Evolutionary conservation across 2,888 invertebrate species (phyloP).

Genomic region (Leptopterna dolabrata): DNA sequence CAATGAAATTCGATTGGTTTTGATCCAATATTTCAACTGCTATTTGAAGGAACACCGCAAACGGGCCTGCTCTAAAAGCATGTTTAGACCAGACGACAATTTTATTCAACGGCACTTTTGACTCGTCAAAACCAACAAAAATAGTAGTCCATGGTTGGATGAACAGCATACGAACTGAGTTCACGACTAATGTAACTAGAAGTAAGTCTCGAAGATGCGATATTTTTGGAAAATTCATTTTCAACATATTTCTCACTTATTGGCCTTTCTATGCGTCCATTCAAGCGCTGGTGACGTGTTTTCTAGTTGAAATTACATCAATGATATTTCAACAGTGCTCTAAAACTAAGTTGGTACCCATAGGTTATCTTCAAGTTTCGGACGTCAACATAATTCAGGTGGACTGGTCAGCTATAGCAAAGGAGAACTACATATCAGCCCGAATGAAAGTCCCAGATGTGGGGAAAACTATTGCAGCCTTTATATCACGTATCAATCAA

Average conservation of each 20-base stretch:
- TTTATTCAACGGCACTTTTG: background rate
- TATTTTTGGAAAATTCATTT: too few species aligned
- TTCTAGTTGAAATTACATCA: too few species aligned
- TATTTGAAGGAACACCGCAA: background rate
- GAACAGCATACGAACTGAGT: background rate
- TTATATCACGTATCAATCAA: background rate
- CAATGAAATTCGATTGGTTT: too few species aligned
- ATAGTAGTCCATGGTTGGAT: background rate
- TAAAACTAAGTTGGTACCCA: too few species aligned
- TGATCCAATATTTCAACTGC: too few species aligned
- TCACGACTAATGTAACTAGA: background rate
- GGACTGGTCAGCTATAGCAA: conserved; percentile 5
- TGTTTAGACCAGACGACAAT: background rate
- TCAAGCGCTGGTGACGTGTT: too few species aligned
- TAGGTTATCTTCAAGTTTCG: background rate
- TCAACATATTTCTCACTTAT: too few species aligned
- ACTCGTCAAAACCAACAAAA: background rate
- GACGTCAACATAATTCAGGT: conserved; percentile 20
- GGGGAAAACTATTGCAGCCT: background rate
- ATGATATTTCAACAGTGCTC: too few species aligned
- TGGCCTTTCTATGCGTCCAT: too few species aligned
- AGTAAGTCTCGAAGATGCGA: background rate
- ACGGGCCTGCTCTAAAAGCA: background rate
- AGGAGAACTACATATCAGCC: background rate
- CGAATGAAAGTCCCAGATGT: background rate